These are phyloP conservation scores for Tipula lateralis DNA, from an alignment of 2,888 invertebrate genomes.

Conservation along the genomic window DNA sequence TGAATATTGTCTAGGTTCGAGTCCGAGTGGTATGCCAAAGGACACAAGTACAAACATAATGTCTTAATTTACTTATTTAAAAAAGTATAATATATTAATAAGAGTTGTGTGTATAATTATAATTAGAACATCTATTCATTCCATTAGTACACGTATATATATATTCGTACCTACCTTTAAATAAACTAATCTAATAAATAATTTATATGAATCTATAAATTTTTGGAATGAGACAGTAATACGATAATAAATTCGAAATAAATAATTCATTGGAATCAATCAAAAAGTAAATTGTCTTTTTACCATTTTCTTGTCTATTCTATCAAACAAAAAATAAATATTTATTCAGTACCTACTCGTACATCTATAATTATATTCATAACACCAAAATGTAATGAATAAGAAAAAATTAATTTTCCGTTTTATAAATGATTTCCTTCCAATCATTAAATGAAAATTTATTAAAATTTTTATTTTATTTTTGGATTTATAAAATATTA, in stretches of 20 bases:
- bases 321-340: neutral
- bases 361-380: conserved; percentile 1
- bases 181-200: neutral
- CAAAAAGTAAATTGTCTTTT: neutral
- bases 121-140: neutral
- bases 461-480: neutral
- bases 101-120: no score
- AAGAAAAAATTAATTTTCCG: conserved; percentile 11
- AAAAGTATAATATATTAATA: no score
- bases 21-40: no score
- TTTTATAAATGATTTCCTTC: neutral
- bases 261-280: neutral
- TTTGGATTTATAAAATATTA: neutral
- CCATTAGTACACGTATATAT: neutral
- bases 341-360: conserved; percentile 11
- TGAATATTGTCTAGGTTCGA: no score
- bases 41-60: no score
- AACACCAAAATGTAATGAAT: neutral
- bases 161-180: neutral
- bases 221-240: neutral
- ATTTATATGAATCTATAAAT: neutral
- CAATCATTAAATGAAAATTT: neutral
- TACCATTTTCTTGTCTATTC: neutral
- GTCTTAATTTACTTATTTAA: no score
- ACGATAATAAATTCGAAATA: neutral